phyloP scores from a whole-genome alignment of 1,140 invertebrate species.

The Pseudoatta argentina region DNA sequence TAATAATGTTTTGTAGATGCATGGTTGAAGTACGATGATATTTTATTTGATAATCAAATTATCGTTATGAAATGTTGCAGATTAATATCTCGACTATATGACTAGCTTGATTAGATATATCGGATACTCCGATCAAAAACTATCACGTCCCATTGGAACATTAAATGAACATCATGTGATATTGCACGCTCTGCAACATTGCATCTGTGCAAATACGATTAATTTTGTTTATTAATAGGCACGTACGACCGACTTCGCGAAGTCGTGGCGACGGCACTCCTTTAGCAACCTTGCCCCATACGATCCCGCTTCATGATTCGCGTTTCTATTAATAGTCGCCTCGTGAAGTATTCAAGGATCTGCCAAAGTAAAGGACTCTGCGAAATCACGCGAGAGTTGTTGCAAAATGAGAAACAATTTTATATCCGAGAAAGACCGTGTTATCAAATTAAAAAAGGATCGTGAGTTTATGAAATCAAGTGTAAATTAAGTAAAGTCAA shows the following conservation, averaged over 20 bases:
- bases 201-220: slow-evolving; percentile 50
- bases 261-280: background rate
- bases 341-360: slow-evolving; percentile 53
- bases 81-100: background rate
- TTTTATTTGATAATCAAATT: background rate
- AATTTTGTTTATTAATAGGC: slow-evolving; percentile 49
- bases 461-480: background rate
- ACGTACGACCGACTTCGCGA: background rate
- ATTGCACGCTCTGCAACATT: too few species aligned
- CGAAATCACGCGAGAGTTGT: background rate
- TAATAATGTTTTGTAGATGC: background rate
- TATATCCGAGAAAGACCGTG: background rate
- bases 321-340: slow-evolving; percentile 58
- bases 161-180: background rate
- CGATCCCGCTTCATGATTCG: slow-evolving; percentile 46
- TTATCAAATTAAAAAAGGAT: background rate
- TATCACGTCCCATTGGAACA: background rate
- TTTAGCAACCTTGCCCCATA: slow-evolving; percentile 50
- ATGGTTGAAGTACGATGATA: background rate
- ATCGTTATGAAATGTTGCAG: background rate
- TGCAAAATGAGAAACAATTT: background rate
- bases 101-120: background rate
- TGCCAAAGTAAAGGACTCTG: slow-evolving; percentile 41
- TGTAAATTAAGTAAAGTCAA: background rate
- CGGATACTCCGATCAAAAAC: slow-evolving; percentile 15